A percentile compares a stretch with the other conserved stretches of the same genome.
Evolutionary conservation across 2,797 vertebrate species (phyloP).

Genomic region (Micropoecilia bifurca): DNA sequence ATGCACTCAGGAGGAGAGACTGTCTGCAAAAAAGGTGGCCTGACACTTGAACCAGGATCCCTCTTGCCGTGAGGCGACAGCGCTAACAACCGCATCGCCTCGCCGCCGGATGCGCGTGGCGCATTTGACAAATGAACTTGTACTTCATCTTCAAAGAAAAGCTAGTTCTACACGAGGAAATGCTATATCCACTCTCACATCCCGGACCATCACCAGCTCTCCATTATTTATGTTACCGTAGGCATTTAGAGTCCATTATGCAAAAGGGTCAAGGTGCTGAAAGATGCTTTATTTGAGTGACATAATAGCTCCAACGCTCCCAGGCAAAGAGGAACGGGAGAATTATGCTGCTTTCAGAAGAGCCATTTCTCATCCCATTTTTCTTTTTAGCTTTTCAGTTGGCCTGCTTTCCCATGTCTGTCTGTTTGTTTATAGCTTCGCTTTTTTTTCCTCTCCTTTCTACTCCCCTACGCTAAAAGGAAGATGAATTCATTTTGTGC

Average conservation of each 20-base stretch:
- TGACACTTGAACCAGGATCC: background rate
- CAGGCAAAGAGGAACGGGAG: slow-evolving; percentile 47
- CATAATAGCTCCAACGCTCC: slow-evolving; percentile 48
- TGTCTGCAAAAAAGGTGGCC: background rate
- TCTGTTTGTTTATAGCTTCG: slow-evolving; percentile 45
- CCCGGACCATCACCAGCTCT: slow-evolving; percentile 2
- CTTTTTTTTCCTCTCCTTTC: background rate
- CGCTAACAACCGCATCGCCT: background rate
- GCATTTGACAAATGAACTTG: slow-evolving; percentile 32
- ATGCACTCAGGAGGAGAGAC: background rate
- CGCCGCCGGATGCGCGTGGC: background rate
- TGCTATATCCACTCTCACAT: slow-evolving; percentile 22
- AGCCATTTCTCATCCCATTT: slow-evolving; percentile 56
- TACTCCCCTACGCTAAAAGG: slow-evolving; percentile 47
- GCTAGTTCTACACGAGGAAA: slow-evolving; percentile 4
- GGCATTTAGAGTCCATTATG: slow-evolving; percentile 51
- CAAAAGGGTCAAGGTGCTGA: slow-evolving; percentile 54
- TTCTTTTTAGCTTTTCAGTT: slow-evolving; percentile 17
- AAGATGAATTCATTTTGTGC: slow-evolving; percentile 66
- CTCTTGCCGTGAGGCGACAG: background rate
- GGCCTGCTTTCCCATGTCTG: slow-evolving; percentile 33
- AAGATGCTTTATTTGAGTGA: slow-evolving; percentile 65
- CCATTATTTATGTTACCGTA: slow-evolving; percentile 52
- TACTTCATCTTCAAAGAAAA: slow-evolving; percentile 14
- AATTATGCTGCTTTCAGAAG: slow-evolving; percentile 59